Base-by-base conservation (phyloP, 2,888 invertebrate species). In the Apamea monoglypha region DNA sequence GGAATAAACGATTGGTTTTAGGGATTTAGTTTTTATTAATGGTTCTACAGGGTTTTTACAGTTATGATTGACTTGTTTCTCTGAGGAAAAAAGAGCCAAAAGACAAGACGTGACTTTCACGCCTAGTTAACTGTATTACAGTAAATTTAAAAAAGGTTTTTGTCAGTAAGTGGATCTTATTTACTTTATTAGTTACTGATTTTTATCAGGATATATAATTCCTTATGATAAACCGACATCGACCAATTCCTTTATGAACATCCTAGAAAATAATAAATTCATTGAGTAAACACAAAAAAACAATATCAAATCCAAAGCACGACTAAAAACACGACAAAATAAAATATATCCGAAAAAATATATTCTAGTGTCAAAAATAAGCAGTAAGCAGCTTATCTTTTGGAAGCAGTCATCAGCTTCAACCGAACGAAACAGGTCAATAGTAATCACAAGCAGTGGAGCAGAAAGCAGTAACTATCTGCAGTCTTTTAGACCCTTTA, bases 391-490 rank as follows among this genome's bases (percentile, higher is more conserved):
- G 80, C 81, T 83, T 83, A 83, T 83, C 83, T 84, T 2, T 40
- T 61, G 69, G 47, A 84, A 56, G 32, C 84, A 83, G 76, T 83
- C 72, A 66, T 74, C 77, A 81, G 67, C 56, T 59, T 29, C 47
- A 81, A n/a, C 56, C 64, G 5, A 53, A 67, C 40, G 68, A 82
- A 85, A 75, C 84, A 61, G 78, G 71, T 69, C 78, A 84, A 81
- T 84, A 71, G 78, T n/a, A 21, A 81, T 68, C 74, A 56, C 10
- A 47, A 21, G 32, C 79, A 76, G 32, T 78, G 56, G 25, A 44
- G 44, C 68, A 76, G 79, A 84, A 79, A 77, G 67, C 64, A 76
- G 79, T 82, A 63, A 84, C 84, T 84, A 87, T 81, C 75, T 44
- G 40, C 68, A 82, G 79, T 72, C 50, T 78, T 76, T 85, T 74